Percentiles rank a stretch among this genome's conserved stretches.
phyloP scores from a whole-genome alignment of 92 coral and sea anemone genomes.

The Hydrozoanthus gracilis region DNA sequence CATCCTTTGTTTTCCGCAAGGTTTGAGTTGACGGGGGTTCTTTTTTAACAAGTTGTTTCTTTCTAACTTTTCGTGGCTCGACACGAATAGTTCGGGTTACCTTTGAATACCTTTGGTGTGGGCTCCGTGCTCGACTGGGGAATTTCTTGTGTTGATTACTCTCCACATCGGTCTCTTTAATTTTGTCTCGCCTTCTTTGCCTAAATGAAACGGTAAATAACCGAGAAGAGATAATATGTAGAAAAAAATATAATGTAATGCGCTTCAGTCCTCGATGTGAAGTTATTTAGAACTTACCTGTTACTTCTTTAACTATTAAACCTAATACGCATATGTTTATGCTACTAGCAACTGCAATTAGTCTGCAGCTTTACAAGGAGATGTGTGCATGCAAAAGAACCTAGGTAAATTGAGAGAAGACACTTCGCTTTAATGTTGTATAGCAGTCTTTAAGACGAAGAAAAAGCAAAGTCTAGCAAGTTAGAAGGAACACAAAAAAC shows the following conservation, averaged over 20 bases:
- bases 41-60: background rate
- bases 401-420: background rate
- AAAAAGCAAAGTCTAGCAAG: too few relatives aligned
- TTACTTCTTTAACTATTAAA: too few relatives aligned
- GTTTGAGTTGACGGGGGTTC: background rate
- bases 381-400: background rate
- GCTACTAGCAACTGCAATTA: too few relatives aligned
- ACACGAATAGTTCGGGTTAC: background rate
- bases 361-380: too few relatives aligned
- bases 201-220: background rate
- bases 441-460: too few relatives aligned
- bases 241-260: too few relatives aligned
- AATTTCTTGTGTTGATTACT: background rate
- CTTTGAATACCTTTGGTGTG: background rate
- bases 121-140: background rate
- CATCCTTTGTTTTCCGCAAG: background rate
- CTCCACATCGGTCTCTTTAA: background rate
- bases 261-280: too few relatives aligned
- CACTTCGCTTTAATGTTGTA: background rate
- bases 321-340: too few relatives aligned
- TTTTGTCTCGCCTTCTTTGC: slow-evolving; percentile 33
- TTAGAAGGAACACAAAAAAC: too few relatives aligned
- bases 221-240: background rate
- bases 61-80: slow-evolving; percentile 5
- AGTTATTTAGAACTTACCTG: too few relatives aligned